phyloP scores from a whole-genome alignment of 2,797 vertebrate genomes.

The Pelochelys cantorii region DNA sequence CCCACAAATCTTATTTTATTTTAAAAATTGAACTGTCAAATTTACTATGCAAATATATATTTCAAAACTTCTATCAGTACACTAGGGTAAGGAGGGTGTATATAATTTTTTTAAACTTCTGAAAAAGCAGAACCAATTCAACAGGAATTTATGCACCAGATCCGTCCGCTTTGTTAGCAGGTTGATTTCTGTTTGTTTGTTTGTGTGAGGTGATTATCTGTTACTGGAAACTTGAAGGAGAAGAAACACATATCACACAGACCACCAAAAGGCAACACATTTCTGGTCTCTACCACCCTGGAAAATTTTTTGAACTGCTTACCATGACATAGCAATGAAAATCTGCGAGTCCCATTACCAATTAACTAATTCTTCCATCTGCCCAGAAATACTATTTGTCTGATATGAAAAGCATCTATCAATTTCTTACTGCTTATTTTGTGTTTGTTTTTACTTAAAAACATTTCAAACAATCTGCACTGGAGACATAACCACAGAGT shows the following conservation, averaged over 20 bases:
- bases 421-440: not conserved
- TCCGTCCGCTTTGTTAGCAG: not conserved
- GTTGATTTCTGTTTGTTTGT: conserved; percentile 12
- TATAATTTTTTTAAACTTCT: not conserved
- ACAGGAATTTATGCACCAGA: conserved; percentile 6
- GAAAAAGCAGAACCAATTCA: conserved; percentile 31
- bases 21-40: not conserved
- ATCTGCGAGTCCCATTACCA: not conserved
- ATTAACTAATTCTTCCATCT: not conserved
- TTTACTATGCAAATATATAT: not conserved
- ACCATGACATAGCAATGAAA: not conserved
- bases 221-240: not conserved
- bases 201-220: not conserved
- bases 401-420: not conserved
- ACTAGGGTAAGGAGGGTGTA: not conserved
- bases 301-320: not conserved
- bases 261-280: not conserved
- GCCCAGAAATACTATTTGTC: not conserved
- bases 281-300: not conserved
- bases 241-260: not conserved
- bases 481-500: too few species aligned
- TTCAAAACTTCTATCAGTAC: not conserved
- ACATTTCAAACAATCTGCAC: not conserved
- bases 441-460: not conserved
- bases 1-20: not conserved